Evolutionary conservation across 1,140 invertebrate species (phyloP).

Genomic region (Papilio machaon): DNA sequence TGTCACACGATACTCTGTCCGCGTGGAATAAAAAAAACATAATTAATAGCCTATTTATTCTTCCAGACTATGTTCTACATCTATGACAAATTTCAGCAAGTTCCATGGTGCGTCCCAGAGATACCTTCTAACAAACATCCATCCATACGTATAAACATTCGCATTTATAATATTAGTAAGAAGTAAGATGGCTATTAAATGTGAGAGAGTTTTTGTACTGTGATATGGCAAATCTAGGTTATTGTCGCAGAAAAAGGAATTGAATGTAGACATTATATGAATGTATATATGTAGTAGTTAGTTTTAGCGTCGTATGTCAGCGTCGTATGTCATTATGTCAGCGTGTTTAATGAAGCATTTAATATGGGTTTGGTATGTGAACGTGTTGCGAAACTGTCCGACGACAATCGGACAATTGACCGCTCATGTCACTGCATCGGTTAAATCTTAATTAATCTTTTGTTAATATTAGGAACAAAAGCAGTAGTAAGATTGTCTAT

Average conservation of each 20-base stretch:
- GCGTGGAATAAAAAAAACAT: too few relatives aligned
- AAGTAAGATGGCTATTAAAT: too few relatives aligned
- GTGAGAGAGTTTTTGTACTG: neutral
- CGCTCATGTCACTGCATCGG: neutral
- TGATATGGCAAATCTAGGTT: neutral
- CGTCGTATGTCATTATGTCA: neutral
- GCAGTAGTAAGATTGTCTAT: neutral
- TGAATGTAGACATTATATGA: neutral
- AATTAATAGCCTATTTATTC: too few relatives aligned
- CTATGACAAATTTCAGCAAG: too few relatives aligned
- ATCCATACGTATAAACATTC: too few relatives aligned
- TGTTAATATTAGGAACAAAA: neutral
- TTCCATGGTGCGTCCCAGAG: too few relatives aligned
- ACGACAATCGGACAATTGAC: neutral
- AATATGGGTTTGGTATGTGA: conserved; percentile 3
- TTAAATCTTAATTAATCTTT: neutral
- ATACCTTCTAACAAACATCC: too few relatives aligned
- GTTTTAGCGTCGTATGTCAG: too few relatives aligned
- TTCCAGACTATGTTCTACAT: too few relatives aligned
- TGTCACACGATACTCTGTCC: too few relatives aligned
- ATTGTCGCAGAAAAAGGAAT: neutral
- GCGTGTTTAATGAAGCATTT: neutral
- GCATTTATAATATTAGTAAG: too few relatives aligned
- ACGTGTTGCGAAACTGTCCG: neutral
- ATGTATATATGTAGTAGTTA: neutral